Base-by-base conservation (phyloP, 1,140 invertebrate species). In the Anoplolepis gracilipes region DNA sequence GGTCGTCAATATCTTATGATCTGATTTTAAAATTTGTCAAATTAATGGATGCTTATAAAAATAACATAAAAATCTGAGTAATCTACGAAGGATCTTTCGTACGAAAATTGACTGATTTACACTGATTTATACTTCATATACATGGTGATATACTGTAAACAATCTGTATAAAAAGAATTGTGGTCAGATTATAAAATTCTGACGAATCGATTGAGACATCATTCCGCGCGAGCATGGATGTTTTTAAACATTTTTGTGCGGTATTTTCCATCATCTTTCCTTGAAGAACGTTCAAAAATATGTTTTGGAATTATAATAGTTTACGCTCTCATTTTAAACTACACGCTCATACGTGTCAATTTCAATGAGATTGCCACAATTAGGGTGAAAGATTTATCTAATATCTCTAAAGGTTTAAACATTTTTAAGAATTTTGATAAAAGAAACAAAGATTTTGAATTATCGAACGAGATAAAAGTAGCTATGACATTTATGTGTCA, bases 301-400 rank as follows among this genome's bases (percentile, higher is more conserved):
- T 59, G 19, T 46, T 69, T 88, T n/a, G 22, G n/a, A 67, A 88
- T 75, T 82, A 70, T 69, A 85, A 85, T 10, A 28, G 2, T 79
- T 25, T 85, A 72, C 1, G 36, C 19, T 72, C 72, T 86, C 86
- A 42, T 55, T 59, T 19, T 82, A 59, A 78, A 28, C 69, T 65
- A 78, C 76, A 89, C 85, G 88, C 79, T 85, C 59, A 72, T 84
- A 87, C 55, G 82, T 90, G 59, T 78, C 65, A 46, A 33, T 79
- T 42, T 85, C 33, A 62, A 76, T 70, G 36, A 69, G 7, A 57
- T 59, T 70, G 25, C 42, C 57, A 65, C 10, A 36, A 88, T 70
- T 86, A 49, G 13, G 1, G 46, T 5, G 10, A 19, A 49, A 49
- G 4, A 19, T 49, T 22, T 25, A 77, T 59, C 64, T 30, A n/a